phyloP scores from a whole-genome alignment of 2,888 invertebrate genomes.

The Clivina fossor region DNA sequence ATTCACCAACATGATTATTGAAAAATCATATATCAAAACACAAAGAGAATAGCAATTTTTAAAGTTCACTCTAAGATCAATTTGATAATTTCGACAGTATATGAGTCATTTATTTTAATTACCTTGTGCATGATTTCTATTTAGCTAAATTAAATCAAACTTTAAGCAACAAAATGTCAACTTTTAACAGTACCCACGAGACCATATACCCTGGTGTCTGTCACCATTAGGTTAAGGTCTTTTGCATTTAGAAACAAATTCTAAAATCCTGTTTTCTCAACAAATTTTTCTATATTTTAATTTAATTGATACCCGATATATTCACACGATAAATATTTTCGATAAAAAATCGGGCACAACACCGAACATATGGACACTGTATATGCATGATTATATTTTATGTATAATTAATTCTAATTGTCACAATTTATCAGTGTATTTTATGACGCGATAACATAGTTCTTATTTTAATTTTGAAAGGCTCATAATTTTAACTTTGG shows the following conservation, averaged over 20 bases:
- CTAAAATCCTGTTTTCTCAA: background rate
- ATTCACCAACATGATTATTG: no score
- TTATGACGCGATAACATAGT: background rate
- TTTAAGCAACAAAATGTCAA: no score
- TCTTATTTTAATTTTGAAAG: no score
- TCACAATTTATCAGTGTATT: background rate
- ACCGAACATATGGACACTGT: background rate
- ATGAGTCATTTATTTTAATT: no score
- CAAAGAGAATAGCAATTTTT: no score
- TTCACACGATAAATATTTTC: background rate
- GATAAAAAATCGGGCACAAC: background rate
- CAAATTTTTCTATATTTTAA: background rate
- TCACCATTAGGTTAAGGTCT: slow-evolving; percentile 1
- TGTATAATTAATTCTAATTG: background rate
- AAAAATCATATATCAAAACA: no score
- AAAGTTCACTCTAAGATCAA: no score
- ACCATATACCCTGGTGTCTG: background rate
- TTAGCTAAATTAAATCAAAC: no score
- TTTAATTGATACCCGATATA: background rate
- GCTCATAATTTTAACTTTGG: background rate
- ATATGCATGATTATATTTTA: background rate
- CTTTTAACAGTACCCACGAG: background rate
- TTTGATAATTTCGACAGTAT: no score
- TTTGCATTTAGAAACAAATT: background rate
- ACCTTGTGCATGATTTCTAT: no score